phyloP scores from a whole-genome alignment of 2,113 vertebrate genomes.

The Podarcis cretensis region DNA sequence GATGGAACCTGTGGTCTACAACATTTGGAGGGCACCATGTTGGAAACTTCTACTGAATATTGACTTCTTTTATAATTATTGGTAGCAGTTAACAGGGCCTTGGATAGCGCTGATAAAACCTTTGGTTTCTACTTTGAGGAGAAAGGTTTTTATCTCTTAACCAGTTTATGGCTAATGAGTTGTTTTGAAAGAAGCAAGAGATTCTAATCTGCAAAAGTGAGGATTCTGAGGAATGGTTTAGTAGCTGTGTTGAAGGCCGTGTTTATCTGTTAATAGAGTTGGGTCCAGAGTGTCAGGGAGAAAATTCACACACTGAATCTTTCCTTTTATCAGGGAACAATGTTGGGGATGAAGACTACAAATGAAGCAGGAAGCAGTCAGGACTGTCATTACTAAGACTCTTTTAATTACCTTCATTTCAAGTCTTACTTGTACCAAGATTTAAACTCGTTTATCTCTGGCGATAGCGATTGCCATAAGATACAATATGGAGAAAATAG shows the following conservation, averaged over 20 bases:
- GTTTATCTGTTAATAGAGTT: slow-evolving; percentile 28
- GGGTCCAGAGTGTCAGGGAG: neutral
- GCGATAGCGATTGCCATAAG: neutral
- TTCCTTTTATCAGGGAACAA: slow-evolving; percentile 4
- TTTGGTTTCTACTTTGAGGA: neutral
- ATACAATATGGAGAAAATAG: neutral
- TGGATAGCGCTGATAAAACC: neutral
- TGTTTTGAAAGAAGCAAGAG: slow-evolving; percentile 11
- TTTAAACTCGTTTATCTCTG: neutral
- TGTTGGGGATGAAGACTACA: neutral
- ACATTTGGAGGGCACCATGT: neutral
- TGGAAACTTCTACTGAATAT: too few relatives aligned
- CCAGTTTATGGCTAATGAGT: slow-evolving; percentile 5
- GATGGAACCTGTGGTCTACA: neutral
- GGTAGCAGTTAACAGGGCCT: neutral
- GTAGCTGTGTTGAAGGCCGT: neutral
- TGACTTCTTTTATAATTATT: neutral
- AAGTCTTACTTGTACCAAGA: neutral
- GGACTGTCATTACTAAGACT: neutral
- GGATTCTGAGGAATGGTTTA: neutral
- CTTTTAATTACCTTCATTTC: slow-evolving; percentile 7
- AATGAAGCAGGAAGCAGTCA: neutral
- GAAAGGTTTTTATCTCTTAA: neutral
- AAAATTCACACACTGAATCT: slow-evolving; percentile 10
- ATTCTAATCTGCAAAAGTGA: neutral